Evolutionary conservation across 2,113 vertebrate species (phyloP), one percentile per base, ranked within the genome.

Genomic region (Ia io): DNA sequence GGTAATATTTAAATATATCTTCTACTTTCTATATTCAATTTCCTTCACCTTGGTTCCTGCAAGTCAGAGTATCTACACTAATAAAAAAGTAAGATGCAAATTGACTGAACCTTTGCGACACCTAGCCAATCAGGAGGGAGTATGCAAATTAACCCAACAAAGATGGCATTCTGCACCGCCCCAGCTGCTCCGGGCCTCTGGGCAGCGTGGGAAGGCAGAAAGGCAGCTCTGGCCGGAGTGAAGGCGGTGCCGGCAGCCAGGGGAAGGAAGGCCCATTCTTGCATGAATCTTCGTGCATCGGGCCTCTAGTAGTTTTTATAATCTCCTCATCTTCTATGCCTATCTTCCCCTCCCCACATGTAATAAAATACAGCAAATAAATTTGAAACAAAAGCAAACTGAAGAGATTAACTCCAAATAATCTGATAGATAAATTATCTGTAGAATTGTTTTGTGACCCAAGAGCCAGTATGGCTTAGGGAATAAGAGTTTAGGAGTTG

Each of bases 341-440:
- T 88, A 25, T 37, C 6, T 95, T 95, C 47, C 18, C 5, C 4
- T 94, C 42, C 9, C 28, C 2, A 30, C 18, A 74, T 10, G 70
- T 67, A 71, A 71, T 53, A 91, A 95, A 88, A 95, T 83, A 28
- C 35, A 91, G 59, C 44, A 79, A 78, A n/a, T 84, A 61, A 56
- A 65, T 79, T 59, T 35, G 22, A 93, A 74, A 73, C 17, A 67
- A 94, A 91, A 70, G 23, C 44, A 79, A 89, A 40, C 20, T 42
- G 22, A 86, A 83, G 32, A 87, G 17, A 51, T 22, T 53, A 88
- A 91, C 13, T 51, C 30, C 16, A 63, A 87, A 91, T 30, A 84
- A 56, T 89, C 22, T 65, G 63, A 87, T 87, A 73, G 51, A 82
- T 78, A 85, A 77, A 25, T 79, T 90, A 77, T 25, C 49, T 80